Evolutionary conservation across 2,888 invertebrate species (phyloP), one percentile per base, ranked within the genome.

Genomic region (Imbricaverruca yamaguchii): DNA sequence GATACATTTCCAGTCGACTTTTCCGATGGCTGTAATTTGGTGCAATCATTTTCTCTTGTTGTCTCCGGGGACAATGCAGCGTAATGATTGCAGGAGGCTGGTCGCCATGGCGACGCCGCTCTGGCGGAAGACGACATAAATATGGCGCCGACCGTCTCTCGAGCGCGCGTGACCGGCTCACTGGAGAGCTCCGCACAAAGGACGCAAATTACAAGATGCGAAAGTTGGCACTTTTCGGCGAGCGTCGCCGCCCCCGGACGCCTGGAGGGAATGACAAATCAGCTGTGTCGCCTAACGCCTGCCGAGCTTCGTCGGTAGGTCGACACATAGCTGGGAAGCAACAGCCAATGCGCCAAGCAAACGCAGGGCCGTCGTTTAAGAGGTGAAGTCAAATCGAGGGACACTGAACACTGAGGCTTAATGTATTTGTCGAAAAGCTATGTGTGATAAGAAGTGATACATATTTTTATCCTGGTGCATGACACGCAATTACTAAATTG

Each of bases 21-120:
- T 74, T 74, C 74, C 74, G 39, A 74, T 53, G 53, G 53, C 9
- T 74, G 74, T 53, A 74, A 74, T 74, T 74, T 74, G 53, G 18
- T 74, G 74, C 74, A 74, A 74, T 74, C 74, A 74, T 74, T 74
- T 74, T 74, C 74, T 74, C 74, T 74, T 74, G 74, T 74, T 74
- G 25, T 74, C 39, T 74, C 74, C 15, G 15, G 8, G 74, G 74
- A 74, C 74, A 74, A 74, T 74, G 74, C 74, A 23, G 74, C 74
- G 74, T 74, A 74, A 74, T 74, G 74, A 74, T 74, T 74, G 74
- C 74, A 74, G 74, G 53, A 74, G 74, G 74, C 74, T 53, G 65
- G 74, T 74, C 53, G 74, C 74, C 74, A 74, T 74, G 74, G 53
- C 74, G 15, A 74, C 74, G 39, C 53, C 6, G 25, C 13, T 74